Conservation (phyloP, 2,797 vertebrate genomes). For the Rousettus madagascariensis region DNA sequence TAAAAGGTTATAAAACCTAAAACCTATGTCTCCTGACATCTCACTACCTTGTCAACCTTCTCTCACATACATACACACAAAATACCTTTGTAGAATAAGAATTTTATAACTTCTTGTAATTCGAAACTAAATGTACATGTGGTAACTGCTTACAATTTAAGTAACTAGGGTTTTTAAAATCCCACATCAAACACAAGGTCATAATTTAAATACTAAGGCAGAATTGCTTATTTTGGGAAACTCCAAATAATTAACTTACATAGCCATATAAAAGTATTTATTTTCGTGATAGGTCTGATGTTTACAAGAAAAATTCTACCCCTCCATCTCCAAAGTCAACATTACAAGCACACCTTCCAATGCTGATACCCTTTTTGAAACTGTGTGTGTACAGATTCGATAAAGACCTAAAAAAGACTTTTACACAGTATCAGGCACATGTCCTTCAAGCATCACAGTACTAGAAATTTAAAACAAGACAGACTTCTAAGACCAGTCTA, state of each 20-base stretch:
- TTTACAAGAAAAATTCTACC: conserved; percentile 31
- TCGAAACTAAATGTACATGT: not conserved
- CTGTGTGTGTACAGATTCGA: not conserved
- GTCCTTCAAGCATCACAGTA: not conserved
- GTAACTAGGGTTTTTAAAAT: conserved; percentile 28
- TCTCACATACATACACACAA: not conserved
- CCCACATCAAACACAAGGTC: conserved; percentile 9
- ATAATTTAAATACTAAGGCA: conserved; percentile 18
- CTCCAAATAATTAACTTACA: not conserved
- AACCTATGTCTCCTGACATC: not conserved
- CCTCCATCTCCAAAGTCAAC: not conserved
- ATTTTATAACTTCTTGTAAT: not conserved
- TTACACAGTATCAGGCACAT: not conserved
- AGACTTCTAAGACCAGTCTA: not conserved
- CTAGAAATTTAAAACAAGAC: conserved; percentile 15
- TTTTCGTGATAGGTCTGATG: not conserved
- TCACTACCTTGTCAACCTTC: not conserved
- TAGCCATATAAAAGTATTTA: not conserved
- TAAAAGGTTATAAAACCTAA: not conserved
- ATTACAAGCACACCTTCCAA: not conserved
- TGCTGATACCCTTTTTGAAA: not conserved
- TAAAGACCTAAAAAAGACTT: not conserved
- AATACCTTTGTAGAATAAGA: not conserved
- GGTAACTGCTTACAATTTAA: not conserved
- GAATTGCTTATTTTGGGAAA: conserved; percentile 12